phyloP scores from a whole-genome alignment of 30 jellyfish, hydroid and myxozoan species.

The Nemopilema nomurai region DNA sequence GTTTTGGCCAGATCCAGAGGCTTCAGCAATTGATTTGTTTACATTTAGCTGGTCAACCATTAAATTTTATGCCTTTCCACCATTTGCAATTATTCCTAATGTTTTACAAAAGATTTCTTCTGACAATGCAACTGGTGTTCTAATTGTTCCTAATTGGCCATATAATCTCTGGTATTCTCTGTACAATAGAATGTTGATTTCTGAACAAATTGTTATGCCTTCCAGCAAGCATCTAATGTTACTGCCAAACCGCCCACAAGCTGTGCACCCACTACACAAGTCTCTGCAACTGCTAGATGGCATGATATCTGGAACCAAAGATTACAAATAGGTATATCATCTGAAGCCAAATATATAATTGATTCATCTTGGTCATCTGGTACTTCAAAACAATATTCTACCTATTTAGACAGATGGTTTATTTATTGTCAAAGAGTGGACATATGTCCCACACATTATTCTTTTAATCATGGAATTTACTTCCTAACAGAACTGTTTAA shows the following conservation, averaged over 20 bases:
- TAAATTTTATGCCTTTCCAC: too few species aligned
- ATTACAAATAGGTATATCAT: slow-evolving; percentile 1
- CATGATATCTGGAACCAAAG: neutral
- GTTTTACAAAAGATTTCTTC: too few species aligned
- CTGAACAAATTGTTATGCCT: slow-evolving; percentile 27
- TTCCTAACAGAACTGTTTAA: slow-evolving; percentile 10
- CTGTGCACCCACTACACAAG: slow-evolving; percentile 33
- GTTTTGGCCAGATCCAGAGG: neutral
- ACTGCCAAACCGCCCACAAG: slow-evolving; percentile 40
- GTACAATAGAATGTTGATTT: neutral
- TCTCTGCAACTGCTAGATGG: slow-evolving; percentile 12
- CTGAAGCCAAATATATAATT: neutral
- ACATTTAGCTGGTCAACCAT: neutral
- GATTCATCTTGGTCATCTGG: neutral
- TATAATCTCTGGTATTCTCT: slow-evolving; percentile 34
- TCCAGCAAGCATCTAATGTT: slow-evolving; percentile 15
- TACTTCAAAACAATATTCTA: slow-evolving; percentile 8
- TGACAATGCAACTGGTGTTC: slow-evolving; percentile 48
- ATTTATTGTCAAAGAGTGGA: neutral
- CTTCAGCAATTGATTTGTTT: neutral
- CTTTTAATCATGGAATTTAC: neutral
- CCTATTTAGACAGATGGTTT: slow-evolving; percentile 13
- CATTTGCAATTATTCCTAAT: too few species aligned
- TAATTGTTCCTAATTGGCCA: slow-evolving; percentile 70
- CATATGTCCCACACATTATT: neutral